Evolutionary conservation across 2,888 invertebrate species (phyloP), one percentile per base, ranked within the genome.

Genomic region (Vandiemenella viatica): DNA sequence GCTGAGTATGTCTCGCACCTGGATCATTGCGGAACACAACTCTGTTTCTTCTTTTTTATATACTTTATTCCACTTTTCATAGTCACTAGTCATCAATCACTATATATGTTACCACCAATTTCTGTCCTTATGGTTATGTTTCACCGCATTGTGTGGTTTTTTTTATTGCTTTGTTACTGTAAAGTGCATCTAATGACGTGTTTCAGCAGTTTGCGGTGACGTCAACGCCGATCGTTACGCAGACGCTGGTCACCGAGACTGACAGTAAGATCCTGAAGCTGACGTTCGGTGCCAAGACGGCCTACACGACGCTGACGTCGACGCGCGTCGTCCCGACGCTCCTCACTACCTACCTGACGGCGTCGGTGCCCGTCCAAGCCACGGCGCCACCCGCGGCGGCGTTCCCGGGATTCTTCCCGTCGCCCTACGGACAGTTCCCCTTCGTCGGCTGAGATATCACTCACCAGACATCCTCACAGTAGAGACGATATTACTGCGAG

Each of bases 221-320:
- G 20, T 85, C 85, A 8, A 83, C 86, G 0, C 86, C 87, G 0
- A 71, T 87, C n/a, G 74, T 89, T 19, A 76, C 83, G 51, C 85
- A 83, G 60, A 86, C 87, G 0, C 70, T 83, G 58, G 76, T 87
- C 13, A 83, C 83, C 1, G 75, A 83, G 55, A 87, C 87, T 0
- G 78, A 83, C 54, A 87, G 88, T 58, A 83, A 86, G 67, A 71
- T 89, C 46, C 67, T 90, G 53, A 88, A 89, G 65, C 68, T 90
- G 56, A 89, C 88, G 10, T 90, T 90, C 62, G 89, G 90, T n/a
- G 89, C 90, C 23, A 87, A 86, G 65, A 89, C 89, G 1, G 80
- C 88, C 1, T 84, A 83, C 62, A 90, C 90, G 6, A 90, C 89
- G 1, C 71, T 91, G 50, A 88, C 79, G 64, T 83, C 85, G 2